Conservation (phyloP, 2,797 vertebrate genomes). For the Naso thynnoides region DNA sequence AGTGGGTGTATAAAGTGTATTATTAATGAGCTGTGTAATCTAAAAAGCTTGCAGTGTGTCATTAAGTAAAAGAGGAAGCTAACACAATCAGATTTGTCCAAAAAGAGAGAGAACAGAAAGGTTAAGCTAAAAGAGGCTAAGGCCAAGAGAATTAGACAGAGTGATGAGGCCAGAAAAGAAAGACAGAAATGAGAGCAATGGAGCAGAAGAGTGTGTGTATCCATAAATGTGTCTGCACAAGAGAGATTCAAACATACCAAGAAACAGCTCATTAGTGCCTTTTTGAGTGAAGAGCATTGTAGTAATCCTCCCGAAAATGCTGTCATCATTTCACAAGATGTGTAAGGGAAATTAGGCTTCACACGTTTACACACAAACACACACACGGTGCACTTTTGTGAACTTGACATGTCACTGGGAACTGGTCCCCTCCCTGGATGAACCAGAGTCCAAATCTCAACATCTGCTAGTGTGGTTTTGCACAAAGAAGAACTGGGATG, state of each 20-base stretch:
- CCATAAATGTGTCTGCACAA: not conserved
- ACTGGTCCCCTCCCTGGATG: constrained; percentile 10
- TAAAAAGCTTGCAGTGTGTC: constrained; percentile 50
- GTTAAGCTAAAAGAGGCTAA: constrained; percentile 5
- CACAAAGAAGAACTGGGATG: constrained; percentile 14
- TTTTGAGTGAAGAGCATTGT: constrained; percentile 6
- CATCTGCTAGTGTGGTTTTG: constrained; percentile 46
- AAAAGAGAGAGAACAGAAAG: constrained; percentile 18
- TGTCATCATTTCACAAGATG: constrained; percentile 27
- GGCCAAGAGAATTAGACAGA: not conserved
- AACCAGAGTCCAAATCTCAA: constrained; percentile 25
- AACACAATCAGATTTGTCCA: constrained; percentile 16
- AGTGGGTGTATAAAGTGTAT: constrained; percentile 51
- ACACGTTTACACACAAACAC: not conserved
- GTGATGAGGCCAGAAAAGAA: not conserved
- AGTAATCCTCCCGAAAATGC: constrained; percentile 24
- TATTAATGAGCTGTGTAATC: constrained; percentile 69
- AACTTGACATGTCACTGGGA: constrained; percentile 30
- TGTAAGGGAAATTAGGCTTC: constrained; percentile 11
- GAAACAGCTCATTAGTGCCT: constrained; percentile 1
- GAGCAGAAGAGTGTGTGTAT: not conserved
- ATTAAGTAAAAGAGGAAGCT: constrained; percentile 43
- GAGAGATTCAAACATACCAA: not conserved
- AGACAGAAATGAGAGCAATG: not conserved
- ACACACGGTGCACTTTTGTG: constrained; percentile 11